These are phyloP conservation scores for Aegotheles bennettii DNA, from an alignment of 2,113 vertebrate species.

Conservation along the genomic window DNA sequence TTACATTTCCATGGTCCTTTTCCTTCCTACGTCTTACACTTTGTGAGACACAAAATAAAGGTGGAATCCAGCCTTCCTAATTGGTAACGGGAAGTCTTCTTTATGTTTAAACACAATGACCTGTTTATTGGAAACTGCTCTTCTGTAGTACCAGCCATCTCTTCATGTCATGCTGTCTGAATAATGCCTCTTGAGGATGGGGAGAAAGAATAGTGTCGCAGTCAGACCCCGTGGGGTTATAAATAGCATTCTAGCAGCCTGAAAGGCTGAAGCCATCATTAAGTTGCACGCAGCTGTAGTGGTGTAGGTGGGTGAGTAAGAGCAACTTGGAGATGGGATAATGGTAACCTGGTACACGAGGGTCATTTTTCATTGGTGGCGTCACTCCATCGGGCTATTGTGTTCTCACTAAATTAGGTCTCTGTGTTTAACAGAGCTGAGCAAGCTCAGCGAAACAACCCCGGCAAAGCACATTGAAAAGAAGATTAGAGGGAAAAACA, in stretches of 20 bases:
- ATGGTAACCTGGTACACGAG: conserved; percentile 38
- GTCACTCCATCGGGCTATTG: neutral
- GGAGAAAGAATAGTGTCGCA: neutral
- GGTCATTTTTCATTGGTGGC: conserved; percentile 23
- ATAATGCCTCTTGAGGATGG: conserved; percentile 39
- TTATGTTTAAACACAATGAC: conserved; percentile 32
- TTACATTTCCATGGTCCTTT: neutral
- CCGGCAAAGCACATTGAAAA: neutral
- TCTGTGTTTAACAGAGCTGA: conserved; percentile 3
- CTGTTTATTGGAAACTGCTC: conserved; percentile 46
- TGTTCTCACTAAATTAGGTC: neutral
- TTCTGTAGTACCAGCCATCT: conserved; percentile 30
- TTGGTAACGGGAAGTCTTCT: conserved; percentile 29
- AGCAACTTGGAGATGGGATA: conserved; percentile 6
- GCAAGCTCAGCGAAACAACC: neutral
- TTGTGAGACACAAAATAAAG: neutral
- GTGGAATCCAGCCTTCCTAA: conserved; percentile 3
- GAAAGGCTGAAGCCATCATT: conserved; percentile 20
- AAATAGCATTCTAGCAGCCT: conserved; percentile 22
- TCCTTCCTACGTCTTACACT: neutral
- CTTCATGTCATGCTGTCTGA: conserved; percentile 23
- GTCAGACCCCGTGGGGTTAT: neutral
- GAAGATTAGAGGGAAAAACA: neutral
- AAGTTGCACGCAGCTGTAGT: conserved; percentile 59
- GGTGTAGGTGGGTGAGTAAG: conserved; percentile 32